A percentile compares a stretch with the other conserved stretches of the same genome.
These are phyloP conservation scores for Xenus cinereus DNA, from an alignment of 2,113 vertebrate species.

Conservation along the genomic window DNA sequence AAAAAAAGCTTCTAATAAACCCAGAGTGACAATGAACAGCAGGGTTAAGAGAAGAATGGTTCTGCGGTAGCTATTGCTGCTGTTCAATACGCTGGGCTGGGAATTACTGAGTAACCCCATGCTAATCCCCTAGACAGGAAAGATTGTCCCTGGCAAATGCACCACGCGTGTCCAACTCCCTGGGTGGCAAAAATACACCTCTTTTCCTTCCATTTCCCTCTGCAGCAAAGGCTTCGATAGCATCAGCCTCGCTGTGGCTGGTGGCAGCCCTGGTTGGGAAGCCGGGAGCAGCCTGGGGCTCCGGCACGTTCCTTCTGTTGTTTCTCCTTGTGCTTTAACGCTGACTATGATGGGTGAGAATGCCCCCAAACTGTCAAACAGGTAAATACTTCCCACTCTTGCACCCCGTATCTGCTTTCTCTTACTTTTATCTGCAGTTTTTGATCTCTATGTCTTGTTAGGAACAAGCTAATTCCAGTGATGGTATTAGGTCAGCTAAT, in stretches of 20 bases:
- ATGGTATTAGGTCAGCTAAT: slow-evolving; percentile 19
- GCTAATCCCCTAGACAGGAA: neutral
- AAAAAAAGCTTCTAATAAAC: neutral
- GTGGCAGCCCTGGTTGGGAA: neutral
- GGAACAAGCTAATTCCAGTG: neutral
- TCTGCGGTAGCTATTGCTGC: neutral
- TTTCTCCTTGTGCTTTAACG: neutral
- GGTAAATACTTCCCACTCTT: neutral
- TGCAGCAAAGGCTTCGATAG: neutral
- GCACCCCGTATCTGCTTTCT: neutral
- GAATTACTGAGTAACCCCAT: neutral
- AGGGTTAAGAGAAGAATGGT: neutral
- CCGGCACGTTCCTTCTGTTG: neutral
- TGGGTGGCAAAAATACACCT: neutral
- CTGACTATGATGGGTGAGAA: neutral
- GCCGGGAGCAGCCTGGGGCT: neutral
- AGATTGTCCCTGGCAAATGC: neutral
- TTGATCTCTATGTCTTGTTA: neutral
- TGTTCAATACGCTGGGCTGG: neutral
- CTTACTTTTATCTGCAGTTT: slow-evolving; percentile 26
- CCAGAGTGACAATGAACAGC: neutral
- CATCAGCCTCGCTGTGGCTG: neutral
- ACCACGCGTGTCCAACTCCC: neutral
- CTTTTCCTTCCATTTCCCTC: neutral
- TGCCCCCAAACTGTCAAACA: slow-evolving; percentile 43